Base-by-base conservation (phyloP, 2,888 invertebrate species). In the Volucella bombylans region DNA sequence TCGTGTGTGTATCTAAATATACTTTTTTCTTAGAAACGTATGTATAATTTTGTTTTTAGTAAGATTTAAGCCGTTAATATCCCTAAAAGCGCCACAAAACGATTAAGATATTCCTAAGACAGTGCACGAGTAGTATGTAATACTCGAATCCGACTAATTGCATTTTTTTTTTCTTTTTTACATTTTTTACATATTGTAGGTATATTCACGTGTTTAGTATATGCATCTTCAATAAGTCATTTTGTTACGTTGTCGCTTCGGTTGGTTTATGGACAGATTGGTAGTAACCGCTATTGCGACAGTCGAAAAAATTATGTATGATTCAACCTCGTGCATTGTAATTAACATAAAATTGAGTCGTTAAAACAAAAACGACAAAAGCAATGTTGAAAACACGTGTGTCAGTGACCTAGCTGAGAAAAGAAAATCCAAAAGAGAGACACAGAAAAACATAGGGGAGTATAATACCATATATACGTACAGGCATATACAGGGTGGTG, bases 311-410 rank as follows among this genome's bases (percentile, higher is more conserved):
- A 65, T 82, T 82, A 78, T 31, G 31, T 31, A 31, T 78, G 72
- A 78, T 78, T 82, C 72, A 82, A 82, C 62, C 71, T 77, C 72
- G 49, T 72, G 15, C 67, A 72, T 77, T 54, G 49, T 82, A 72
- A 82, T 82, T 72, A 77, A 72, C 71, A 72, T 69, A 54, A 69
- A 64, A 81, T 74, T 81, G 57, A 59, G 47, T 64, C 57, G 41
- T 64, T 81, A 64, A 67, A 67, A 55, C 41, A 55, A n/a, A 18
- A 15, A 45, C n/a, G 12, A 2, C 31, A 39, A 38, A 50, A 45
- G 49, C 18, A 64, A 50, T 31, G 55, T 39, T 39, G 47, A 15
- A n/a, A 68, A 68, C 67, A 59, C 47, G 47, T 62, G 49, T 69
- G 77, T 77, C 77, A 77, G 62, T 77, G 77, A 77, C 77, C 77